Conservation (phyloP, 2,888 invertebrate species). For the Pilophorus perplexus region DNA sequence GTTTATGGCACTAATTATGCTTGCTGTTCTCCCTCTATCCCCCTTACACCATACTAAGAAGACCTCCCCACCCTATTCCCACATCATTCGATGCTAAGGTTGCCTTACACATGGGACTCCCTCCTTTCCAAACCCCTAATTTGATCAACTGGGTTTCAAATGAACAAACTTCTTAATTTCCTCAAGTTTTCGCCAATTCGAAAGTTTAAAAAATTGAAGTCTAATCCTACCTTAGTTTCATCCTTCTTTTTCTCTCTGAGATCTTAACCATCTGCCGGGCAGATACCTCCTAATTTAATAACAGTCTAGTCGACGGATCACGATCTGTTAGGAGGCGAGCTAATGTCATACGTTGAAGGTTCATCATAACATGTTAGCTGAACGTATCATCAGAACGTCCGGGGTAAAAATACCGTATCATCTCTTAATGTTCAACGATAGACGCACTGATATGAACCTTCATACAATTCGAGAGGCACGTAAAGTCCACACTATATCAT, state of each 20-base stretch:
- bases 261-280: neutral
- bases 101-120: slow-evolving; percentile 25
- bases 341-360: slow-evolving; percentile 12
- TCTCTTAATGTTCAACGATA: slow-evolving; percentile 15
- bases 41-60: no score
- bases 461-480: neutral
- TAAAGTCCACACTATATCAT: slow-evolving; percentile 10
- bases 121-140: slow-evolving; percentile 9
- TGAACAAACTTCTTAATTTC: slow-evolving; percentile 6
- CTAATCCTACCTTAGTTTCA: no score
- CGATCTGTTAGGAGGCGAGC: slow-evolving; percentile 20
- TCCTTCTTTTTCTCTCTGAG: no score
- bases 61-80: no score
- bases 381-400: neutral
- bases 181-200: no score
- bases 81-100: neutral
- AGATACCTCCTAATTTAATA: slow-evolving; percentile 10
- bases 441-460: neutral
- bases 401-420: slow-evolving; percentile 19
- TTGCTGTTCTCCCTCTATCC: slow-evolving; percentile 27
- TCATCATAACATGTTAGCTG: neutral
- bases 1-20: slow-evolving; percentile 44
- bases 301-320: slow-evolving; percentile 1
- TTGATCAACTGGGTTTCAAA: slow-evolving; percentile 30
- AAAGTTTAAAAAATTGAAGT: no score